Evolutionary conservation across 1,140 invertebrate species (phyloP).

Genomic region (Hylaeus anthracinus): DNA sequence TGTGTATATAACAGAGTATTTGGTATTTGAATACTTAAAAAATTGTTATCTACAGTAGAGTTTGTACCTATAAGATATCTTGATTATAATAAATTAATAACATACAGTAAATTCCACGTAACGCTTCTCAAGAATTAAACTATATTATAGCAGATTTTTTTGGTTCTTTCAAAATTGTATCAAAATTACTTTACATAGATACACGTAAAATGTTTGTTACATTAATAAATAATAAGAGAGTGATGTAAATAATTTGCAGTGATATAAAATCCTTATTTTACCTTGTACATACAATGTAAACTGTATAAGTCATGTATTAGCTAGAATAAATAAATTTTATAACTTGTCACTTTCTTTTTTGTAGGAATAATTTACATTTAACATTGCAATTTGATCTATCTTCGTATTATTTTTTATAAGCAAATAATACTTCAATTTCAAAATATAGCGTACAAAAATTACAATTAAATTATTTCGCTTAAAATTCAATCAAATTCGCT

Average conservation of each 20-base stretch:
- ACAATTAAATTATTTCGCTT: slow-evolving; percentile 12
- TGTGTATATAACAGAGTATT: slow-evolving; percentile 36
- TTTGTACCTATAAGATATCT: neutral
- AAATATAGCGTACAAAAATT: neutral
- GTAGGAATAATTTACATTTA: neutral
- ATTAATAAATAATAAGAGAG: slow-evolving; percentile 14
- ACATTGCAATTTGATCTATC: neutral
- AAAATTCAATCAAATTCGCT: slow-evolving; percentile 75
- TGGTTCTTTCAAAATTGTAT: slow-evolving; percentile 4
- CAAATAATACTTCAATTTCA: neutral
- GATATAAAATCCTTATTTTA: neutral
- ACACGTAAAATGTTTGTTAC: neutral
- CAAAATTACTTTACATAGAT: slow-evolving; percentile 2
- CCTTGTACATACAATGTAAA: neutral
- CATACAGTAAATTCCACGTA: neutral
- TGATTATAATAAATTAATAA: neutral
- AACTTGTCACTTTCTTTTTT: neutral
- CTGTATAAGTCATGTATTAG: slow-evolving; percentile 13
- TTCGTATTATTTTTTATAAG: slow-evolving; percentile 11
- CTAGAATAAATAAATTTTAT: slow-evolving; percentile 21
- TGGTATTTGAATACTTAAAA: slow-evolving; percentile 41
- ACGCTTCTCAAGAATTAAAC: neutral
- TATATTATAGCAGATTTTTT: neutral
- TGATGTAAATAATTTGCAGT: neutral
- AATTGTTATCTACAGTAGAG: slow-evolving; percentile 29